Conservation (phyloP, 2,797 vertebrate species). For the Pangasius krempfi region DNA sequence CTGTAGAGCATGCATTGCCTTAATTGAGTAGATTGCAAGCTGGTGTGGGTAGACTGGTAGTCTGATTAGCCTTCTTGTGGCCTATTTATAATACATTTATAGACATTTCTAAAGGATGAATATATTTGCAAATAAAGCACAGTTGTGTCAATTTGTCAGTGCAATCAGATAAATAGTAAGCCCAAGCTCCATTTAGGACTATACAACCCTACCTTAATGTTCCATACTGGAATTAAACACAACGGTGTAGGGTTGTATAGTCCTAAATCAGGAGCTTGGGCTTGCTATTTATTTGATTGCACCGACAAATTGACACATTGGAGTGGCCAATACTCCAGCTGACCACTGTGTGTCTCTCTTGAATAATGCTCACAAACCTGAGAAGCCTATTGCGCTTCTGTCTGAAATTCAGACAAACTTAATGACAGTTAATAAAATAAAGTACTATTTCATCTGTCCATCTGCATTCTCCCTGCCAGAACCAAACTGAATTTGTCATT, state of each 20-base stretch:
- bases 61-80: not conserved
- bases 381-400: not conserved
- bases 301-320: too few relatives aligned
- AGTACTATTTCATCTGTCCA: not conserved
- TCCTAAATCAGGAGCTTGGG: too few relatives aligned
- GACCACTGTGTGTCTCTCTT: constrained; percentile 30
- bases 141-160: not conserved
- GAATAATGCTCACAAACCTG: not conserved
- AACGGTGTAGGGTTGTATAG: too few relatives aligned
- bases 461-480: not conserved
- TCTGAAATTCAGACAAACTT: not conserved
- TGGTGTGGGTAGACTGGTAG: not conserved
- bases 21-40: not conserved
- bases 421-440: not conserved
- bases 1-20: not conserved
- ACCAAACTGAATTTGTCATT: not conserved
- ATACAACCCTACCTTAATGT: not conserved
- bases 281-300: too few relatives aligned
- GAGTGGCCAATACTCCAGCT: not conserved
- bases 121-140: not conserved
- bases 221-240: too few relatives aligned
- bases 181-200: not conserved
- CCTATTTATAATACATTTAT: not conserved
- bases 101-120: not conserved
- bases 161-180: not conserved